These are phyloP conservation scores for Popillia japonica DNA, from an alignment of 1,140 invertebrate species.

Conservation along the genomic window DNA sequence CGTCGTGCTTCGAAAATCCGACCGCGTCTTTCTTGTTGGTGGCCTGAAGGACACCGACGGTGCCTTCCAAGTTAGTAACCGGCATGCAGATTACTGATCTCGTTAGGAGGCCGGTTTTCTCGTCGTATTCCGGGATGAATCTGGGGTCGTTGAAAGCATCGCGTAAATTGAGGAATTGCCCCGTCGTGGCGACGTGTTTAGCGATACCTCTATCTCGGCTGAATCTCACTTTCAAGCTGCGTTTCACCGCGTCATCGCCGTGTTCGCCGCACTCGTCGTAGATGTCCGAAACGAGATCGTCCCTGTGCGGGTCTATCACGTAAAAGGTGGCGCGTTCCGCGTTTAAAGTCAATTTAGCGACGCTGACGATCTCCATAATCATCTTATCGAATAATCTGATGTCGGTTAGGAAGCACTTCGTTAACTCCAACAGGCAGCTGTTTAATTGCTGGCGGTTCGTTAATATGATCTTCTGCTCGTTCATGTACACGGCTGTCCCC, in stretches of 20 bases:
- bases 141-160: conserved; percentile 61
- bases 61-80: conserved; percentile 60
- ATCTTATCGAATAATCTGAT: conserved; percentile 60
- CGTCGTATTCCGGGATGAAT: conserved; percentile 60
- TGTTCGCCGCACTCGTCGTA: conserved; percentile 62
- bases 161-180: conserved; percentile 58
- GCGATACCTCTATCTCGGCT: conserved; percentile 59
- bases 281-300: conserved; percentile 60
- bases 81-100: conserved; percentile 61
- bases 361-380: conserved; percentile 52
- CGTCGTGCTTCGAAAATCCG: conserved; percentile 42
- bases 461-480: conserved; percentile 58
- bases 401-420: conserved; percentile 63
- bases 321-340: conserved; percentile 63
- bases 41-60: conserved; percentile 63
- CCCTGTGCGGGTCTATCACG: conserved; percentile 59
- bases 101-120: conserved; percentile 60
- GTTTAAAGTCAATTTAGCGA: conserved; percentile 61
- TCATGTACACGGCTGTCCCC: conserved; percentile 63
- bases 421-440: conserved; percentile 58
- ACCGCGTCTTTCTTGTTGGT: conserved; percentile 61
- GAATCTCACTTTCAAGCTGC: conserved; percentile 61
- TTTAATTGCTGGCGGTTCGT: conserved; percentile 61
- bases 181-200: conserved; percentile 58
- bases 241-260: conserved; percentile 52